A percentile compares a stretch with the other conserved stretches of the same genome.
Evolutionary conservation across 2,113 vertebrate species (phyloP).

Genomic region (Orycteropus afer): DNA sequence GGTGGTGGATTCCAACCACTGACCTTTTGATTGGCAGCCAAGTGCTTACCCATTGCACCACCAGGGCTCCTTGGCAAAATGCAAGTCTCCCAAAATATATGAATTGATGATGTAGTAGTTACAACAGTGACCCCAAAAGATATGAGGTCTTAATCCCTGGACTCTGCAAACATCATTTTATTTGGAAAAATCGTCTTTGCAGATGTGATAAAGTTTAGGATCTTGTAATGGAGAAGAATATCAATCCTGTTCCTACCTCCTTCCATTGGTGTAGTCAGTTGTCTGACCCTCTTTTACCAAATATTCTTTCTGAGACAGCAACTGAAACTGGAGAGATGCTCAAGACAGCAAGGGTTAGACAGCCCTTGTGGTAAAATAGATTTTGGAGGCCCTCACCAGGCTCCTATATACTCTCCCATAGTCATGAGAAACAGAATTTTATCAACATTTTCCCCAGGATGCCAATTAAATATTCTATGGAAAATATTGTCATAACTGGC

Average conservation of each 20-base stretch:
- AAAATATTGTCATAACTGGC: conserved; percentile 34
- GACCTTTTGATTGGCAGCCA: neutral
- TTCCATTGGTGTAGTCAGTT: neutral
- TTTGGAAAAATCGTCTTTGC: neutral
- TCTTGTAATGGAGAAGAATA: too few species aligned
- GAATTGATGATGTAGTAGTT: neutral
- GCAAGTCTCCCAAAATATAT: neutral
- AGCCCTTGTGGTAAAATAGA: neutral
- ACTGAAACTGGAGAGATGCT: conserved; percentile 41
- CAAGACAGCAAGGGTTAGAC: neutral
- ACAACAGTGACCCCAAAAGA: neutral
- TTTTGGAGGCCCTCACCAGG: neutral
- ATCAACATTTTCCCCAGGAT: conserved; percentile 36
- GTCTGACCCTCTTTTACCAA: neutral
- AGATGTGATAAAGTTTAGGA: neutral
- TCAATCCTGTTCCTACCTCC: neutral
- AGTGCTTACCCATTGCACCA: neutral
- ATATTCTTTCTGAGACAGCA: neutral
- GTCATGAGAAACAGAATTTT: conserved; percentile 49
- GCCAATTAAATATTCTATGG: conserved; percentile 54
- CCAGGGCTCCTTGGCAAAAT: neutral
- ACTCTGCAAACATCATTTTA: neutral
- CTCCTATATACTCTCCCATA: neutral
- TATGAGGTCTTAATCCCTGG: neutral
- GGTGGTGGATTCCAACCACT: neutral